Evolutionary conservation across 2,888 invertebrate species (phyloP).

Genomic region (Lasioglossum lativentre): DNA sequence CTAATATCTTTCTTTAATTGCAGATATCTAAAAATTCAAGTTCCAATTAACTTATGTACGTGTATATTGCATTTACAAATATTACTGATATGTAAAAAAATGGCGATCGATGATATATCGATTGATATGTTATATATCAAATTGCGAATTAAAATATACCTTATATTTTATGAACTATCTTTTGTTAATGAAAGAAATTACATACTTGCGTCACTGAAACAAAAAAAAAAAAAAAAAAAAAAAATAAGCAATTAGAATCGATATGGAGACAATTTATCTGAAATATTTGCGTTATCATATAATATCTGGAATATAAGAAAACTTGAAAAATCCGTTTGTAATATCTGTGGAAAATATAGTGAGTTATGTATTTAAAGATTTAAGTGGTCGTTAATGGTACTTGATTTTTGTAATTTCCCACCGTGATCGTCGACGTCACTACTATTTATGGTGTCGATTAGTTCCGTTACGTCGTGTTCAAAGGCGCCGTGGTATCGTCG

Average conservation of each 20-base stretch:
- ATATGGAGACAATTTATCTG: background rate
- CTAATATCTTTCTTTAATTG: background rate
- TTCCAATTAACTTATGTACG: background rate
- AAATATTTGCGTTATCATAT: conserved; percentile 30
- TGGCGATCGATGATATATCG: background rate
- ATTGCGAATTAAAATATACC: background rate
- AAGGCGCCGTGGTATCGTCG: background rate
- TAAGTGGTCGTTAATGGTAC: background rate
- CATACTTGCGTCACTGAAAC: background rate
- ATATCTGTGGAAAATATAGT: background rate
- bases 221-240: background rate
- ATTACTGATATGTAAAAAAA: background rate
- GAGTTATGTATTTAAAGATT: background rate
- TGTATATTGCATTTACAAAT: background rate
- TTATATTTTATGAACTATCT: background rate
- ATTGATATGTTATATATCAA: background rate
- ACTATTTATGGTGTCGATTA: background rate
- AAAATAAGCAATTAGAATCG: background rate
- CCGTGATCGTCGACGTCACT: background rate
- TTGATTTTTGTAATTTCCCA: conserved; percentile 2
- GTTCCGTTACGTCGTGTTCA: background rate
- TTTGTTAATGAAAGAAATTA: background rate
- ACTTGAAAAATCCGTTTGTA: background rate
- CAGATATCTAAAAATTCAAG: background rate
- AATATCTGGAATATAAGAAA: background rate